Conservation (phyloP, 2,888 invertebrate genomes). For the Trichogramma evanescens region DNA sequence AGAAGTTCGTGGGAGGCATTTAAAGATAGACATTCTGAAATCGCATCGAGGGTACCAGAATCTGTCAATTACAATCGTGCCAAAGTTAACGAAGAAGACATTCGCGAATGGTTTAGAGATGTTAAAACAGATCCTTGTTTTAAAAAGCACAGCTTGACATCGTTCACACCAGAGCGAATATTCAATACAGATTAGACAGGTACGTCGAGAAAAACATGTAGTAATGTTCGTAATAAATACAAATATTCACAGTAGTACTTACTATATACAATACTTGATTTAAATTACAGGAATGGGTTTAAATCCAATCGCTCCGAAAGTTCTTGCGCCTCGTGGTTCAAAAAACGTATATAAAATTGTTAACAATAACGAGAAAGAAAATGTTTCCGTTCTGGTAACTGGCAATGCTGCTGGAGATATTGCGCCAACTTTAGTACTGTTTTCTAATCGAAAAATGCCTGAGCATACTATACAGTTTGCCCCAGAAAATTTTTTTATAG, state of each 20-base stretch:
- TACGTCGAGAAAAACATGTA: too few species aligned
- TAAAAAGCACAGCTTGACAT: neutral
- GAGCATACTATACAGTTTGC: neutral
- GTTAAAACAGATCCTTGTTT: neutral
- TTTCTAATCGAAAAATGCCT: neutral
- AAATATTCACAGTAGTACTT: too few species aligned
- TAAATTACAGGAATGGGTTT: too few species aligned
- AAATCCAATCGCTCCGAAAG: neutral
- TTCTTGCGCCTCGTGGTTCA: neutral
- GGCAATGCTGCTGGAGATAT: neutral
- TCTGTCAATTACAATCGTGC: neutral
- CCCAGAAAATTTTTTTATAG: neutral
- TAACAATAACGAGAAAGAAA: neutral
- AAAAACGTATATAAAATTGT: conserved; percentile 1
- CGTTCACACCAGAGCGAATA: neutral
- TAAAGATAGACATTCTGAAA: neutral
- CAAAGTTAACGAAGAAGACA: neutral
- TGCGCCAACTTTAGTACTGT: neutral
- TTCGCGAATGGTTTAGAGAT: neutral
- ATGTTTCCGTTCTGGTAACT: neutral
- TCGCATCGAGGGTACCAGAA: neutral
- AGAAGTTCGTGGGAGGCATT: conserved; percentile 8
- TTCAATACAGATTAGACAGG: neutral
- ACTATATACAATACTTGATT: too few species aligned
- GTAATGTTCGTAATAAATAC: too few species aligned